Conservation (phyloP, 2,888 invertebrate species). For the Diplazon laetatorius region DNA sequence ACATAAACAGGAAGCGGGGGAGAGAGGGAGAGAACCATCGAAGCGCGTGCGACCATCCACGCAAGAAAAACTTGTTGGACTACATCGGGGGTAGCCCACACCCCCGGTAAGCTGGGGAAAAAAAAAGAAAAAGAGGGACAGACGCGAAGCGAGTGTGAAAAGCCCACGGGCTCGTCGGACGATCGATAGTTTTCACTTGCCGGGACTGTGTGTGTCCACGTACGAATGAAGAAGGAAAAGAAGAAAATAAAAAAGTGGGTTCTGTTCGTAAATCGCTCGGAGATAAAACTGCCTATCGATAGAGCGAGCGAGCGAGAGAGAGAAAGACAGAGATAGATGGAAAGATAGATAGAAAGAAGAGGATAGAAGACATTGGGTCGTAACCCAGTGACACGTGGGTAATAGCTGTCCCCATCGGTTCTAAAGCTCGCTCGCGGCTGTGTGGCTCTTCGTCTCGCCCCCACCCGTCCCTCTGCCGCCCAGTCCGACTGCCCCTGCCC, state of each 20-base stretch:
- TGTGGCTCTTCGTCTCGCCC: constrained; percentile 29
- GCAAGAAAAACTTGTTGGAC: constrained; percentile 32
- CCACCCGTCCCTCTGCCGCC: constrained; percentile 22
- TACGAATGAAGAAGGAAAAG: background rate
- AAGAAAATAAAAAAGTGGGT: constrained; percentile 58
- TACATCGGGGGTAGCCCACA: background rate
- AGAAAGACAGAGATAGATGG: no score
- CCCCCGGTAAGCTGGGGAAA: no score
- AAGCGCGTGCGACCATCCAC: constrained; percentile 11
- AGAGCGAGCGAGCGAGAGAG: constrained; percentile 33
- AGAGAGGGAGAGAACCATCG: no score
- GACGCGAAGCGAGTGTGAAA: constrained; percentile 34
- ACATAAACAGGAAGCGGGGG: no score
- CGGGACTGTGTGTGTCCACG: constrained; percentile 51
- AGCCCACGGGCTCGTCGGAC: constrained; percentile 41
- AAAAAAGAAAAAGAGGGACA: constrained; percentile 19
- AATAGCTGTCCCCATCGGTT: constrained; percentile 66
- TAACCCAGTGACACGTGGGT: constrained; percentile 66
- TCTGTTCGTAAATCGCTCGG: constrained; percentile 65
- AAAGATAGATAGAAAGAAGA: no score
- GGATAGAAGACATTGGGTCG: constrained; percentile 49
- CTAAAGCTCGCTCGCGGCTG: constrained; percentile 54
- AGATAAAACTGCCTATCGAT: constrained; percentile 69
- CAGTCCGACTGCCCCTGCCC: constrained; percentile 42
- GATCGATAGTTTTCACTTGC: constrained; percentile 69